Base-by-base conservation (phyloP, 1,140 invertebrate species). In the Musca vetustissima region DNA sequence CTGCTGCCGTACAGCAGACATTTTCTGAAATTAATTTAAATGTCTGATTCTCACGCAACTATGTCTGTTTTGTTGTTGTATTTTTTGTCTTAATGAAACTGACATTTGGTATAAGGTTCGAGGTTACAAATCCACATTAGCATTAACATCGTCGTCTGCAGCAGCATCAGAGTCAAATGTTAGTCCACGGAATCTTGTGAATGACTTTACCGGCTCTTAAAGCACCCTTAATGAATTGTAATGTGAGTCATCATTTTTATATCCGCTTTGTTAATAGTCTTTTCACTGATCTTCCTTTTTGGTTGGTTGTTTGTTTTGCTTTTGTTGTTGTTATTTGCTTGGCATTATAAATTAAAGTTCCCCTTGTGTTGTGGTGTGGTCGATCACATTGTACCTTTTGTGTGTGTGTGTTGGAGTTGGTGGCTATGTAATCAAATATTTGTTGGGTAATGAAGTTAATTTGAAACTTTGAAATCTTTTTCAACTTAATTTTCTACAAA, bases 161-260 rank as follows among this genome's bases (percentile, higher is more conserved):
- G 36, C 36, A 43, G 36, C 36, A 43, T 43, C 36, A 43, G 13
- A 43, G 11, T 43, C 36, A 43, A 43, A 13, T 43, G 13, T 2
- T 13, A 43, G 8, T 8, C 28, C 11, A 11, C n/a, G n/a, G n/a
- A n/a, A n/a, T n/a, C n/a, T n/a, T n/a, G n/a, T n/a, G n/a, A n/a
- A 43, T 13, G 36, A 13, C 36, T 13, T 43, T 43, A 43, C 36
- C 32, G n/a, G n/a, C n/a, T n/a, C n/a, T n/a, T 14, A 43, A 43
- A 61, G 57, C 32, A 61, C 28, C 19, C 57, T 61, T 61, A 61
- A 61, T 61, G 57, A 61, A 61, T 61, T 59, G 32, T 36, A 61
- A 61, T 61, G 57, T 61, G 57, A 61, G 28, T 61, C 57, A 61
- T 61, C 57, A 61, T 43, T 28, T 59, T 61, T 61, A 61, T 61